phyloP scores from a whole-genome alignment of 2,113 vertebrate species.

The Pollachius pollachius region DNA sequence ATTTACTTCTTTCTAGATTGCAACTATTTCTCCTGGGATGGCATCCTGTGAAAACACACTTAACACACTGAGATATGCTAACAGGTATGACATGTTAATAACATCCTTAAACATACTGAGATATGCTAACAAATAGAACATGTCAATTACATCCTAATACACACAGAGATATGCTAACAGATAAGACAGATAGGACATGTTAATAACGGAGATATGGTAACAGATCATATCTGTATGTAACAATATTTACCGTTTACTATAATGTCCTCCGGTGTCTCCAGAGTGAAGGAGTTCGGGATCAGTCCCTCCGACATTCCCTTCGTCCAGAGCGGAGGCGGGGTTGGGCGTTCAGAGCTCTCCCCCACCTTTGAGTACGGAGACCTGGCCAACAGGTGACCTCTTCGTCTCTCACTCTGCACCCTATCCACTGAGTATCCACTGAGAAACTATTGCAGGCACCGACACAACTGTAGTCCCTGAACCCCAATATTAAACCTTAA shows the following conservation, averaged over 20 bases:
- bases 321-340: conserved; percentile 88
- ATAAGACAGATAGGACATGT: no score
- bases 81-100: conserved; percentile 79
- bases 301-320: conserved; percentile 98
- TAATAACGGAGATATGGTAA: no score
- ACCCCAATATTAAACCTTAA: no score
- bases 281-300: conserved; percentile 99
- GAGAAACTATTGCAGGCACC: no score
- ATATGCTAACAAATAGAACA: no score
- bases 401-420: conserved; percentile 36
- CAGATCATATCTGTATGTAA: no score
- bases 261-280: conserved; percentile 75
- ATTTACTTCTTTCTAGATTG: conserved; percentile 77
- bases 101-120: no score
- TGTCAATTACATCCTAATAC: no score
- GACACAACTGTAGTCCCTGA: no score
- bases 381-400: conserved; percentile 78
- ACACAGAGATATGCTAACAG: no score
- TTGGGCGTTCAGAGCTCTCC: conserved; percentile 91
- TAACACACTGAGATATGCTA: conserved; percentile 96
- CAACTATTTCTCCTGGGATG: conserved; percentile 97
- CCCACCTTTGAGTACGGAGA: conserved; percentile 92
- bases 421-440: background rate
- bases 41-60: conserved; percentile 98
- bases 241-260: no score